phyloP scores from a whole-genome alignment of 2,113 vertebrate genomes.

The Pongo abelii region DNA sequence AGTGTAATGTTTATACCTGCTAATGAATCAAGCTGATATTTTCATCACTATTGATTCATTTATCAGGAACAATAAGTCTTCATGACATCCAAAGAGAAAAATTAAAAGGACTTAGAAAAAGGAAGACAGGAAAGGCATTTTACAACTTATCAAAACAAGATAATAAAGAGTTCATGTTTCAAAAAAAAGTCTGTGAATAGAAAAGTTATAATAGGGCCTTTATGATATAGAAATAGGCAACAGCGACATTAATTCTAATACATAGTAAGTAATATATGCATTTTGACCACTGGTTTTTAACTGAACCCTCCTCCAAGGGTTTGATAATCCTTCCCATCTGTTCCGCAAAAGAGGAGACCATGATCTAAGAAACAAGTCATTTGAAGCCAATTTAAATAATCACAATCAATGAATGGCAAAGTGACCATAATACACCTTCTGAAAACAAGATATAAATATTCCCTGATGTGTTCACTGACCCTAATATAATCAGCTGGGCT shows the following conservation, averaged over 20 bases:
- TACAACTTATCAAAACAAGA: background rate
- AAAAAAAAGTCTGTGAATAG: background rate
- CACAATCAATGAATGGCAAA: background rate
- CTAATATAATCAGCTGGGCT: background rate
- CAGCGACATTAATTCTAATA: background rate
- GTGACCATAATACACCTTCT: background rate
- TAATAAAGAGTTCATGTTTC: slow-evolving; percentile 4
- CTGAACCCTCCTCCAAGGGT: background rate
- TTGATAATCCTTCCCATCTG: background rate
- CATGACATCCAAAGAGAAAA: slow-evolving; percentile 4
- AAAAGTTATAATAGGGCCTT: background rate
- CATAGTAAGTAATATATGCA: background rate
- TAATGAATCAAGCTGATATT: slow-evolving; percentile 38
- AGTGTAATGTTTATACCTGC: background rate
- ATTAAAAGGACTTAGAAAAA: background rate
- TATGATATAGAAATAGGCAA: background rate
- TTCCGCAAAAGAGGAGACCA: background rate
- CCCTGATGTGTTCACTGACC: background rate
- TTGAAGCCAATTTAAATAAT: background rate
- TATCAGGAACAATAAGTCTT: slow-evolving; percentile 6
- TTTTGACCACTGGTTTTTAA: background rate
- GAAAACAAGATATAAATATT: background rate
- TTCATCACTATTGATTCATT: background rate
- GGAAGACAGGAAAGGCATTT: background rate
- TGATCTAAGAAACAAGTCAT: background rate